Evolutionary conservation across 1,140 invertebrate genomes (phyloP), one percentile per base, ranked within the genome.

Genomic region (Tribolium madens): DNA sequence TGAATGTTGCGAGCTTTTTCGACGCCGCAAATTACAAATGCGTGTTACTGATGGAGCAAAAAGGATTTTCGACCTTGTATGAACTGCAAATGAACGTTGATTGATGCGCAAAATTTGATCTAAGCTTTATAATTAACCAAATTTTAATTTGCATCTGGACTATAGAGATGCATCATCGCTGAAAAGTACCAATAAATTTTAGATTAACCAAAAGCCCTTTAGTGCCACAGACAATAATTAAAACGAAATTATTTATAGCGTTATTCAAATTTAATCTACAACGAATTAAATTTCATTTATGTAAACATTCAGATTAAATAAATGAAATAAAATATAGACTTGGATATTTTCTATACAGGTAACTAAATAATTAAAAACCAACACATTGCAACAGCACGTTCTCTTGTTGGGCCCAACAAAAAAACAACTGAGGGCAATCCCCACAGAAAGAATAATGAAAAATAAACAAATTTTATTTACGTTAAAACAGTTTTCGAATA

Each of bases 171-270:
- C 26, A 64, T 64, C 21, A 33, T 26, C 12, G 10, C 26, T 31
- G 31, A 64, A 64, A 33, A 7, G 26, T 17, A 31, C 21, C 21
- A 33, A 33, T 33, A 64, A 31, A 64, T 64, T 64, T 64, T 64
- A 31, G 57, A 64, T 64, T 64, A 64, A n/a, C 21, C n/a, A 18
- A 64, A 64, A 33, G n/a, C 57, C 26, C 57, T 31, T 33, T 64
- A 64, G 57, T 64, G n/a, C 10, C 26, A 64, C 57, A 13, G 57
- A 64, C 26, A 64, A 33, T 64, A 33, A 64, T 64, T 64, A 64
- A 64, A 64, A 64, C 57, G 21, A 64, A 64, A 64, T 64, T 64
- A 64, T 64, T 31, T 64, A 64, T 14, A 14, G 57, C 57, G 31
- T 14, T 64, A 31, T 64, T 21, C 57, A 64, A 64, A 64, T 33